Conservation (phyloP, 2,797 vertebrate species). For the Karalla daura region DNA sequence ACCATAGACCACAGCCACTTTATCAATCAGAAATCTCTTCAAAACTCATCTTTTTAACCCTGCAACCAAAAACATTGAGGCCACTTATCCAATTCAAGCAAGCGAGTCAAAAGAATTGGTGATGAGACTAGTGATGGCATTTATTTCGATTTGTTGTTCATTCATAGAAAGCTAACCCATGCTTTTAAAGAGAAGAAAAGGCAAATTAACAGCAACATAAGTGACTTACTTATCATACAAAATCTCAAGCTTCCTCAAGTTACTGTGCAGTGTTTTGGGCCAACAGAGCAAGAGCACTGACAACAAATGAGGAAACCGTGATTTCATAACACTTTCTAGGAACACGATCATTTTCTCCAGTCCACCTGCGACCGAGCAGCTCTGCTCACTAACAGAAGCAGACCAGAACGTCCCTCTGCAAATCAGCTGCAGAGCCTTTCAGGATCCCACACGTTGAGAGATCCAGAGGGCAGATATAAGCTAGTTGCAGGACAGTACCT, state of each 20-base stretch:
- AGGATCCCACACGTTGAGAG: not conserved
- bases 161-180: not conserved
- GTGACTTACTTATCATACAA: constrained; percentile 17
- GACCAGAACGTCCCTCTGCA: not conserved
- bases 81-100: not conserved
- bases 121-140: not conserved
- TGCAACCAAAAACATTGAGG: not conserved
- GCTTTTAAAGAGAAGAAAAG: constrained; percentile 26
- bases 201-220: constrained; percentile 1
- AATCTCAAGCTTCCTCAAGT: constrained; percentile 1
- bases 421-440: constrained; percentile 6
- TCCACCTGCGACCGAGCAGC: not conserved
- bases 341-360: constrained; percentile 7
- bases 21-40: not conserved
- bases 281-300: constrained; percentile 20
- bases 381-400: not conserved
- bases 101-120: not conserved
- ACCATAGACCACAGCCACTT: not conserved
- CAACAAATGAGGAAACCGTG: not conserved
- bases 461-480: not conserved
- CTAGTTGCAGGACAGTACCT: constrained; percentile 15
- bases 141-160: not conserved
- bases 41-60: not conserved
- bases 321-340: constrained; percentile 26
- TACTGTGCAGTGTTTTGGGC: constrained; percentile 22